Percentiles rank a stretch among this genome's conserved stretches.
phyloP scores from a whole-genome alignment of 2,888 invertebrate species.

The Epinotia bilunana region DNA sequence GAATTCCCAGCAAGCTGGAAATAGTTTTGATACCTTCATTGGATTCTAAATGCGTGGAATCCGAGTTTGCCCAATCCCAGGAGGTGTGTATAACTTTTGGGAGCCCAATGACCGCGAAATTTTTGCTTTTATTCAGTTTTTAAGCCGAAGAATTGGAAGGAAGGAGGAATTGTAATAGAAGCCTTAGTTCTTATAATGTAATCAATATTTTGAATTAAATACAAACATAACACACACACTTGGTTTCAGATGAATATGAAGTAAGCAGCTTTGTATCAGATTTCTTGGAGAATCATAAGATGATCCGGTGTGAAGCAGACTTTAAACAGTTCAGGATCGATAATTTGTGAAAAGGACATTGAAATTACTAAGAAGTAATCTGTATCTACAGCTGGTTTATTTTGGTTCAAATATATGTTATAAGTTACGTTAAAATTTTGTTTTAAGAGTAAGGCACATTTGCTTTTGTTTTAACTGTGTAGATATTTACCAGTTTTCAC shows the following conservation, averaged over 20 bases:
- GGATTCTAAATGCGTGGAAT: too few species aligned
- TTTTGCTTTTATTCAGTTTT: too few species aligned
- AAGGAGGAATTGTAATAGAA: too few species aligned
- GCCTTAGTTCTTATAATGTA: background rate
- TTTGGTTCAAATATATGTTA: background rate
- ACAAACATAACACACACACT: background rate
- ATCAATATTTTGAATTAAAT: background rate
- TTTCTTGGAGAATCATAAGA: constrained; percentile 79
- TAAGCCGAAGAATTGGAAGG: too few species aligned
- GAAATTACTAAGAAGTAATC: too few species aligned
- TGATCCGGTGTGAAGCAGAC: constrained; percentile 82
- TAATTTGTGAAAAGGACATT: constrained; percentile 56
- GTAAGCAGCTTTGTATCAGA: constrained; percentile 79
- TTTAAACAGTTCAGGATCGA: constrained; percentile 73
- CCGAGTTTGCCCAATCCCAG: too few species aligned
- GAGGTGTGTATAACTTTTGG: too few species aligned
- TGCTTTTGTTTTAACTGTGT: background rate
- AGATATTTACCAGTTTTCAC: background rate
- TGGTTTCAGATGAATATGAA: constrained; percentile 81
- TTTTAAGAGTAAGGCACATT: background rate
- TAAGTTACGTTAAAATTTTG: background rate
- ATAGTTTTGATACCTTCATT: too few species aligned
- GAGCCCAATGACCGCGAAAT: too few species aligned
- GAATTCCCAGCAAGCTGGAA: too few species aligned
- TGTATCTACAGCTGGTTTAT: background rate